Conservation (phyloP, 2,888 invertebrate genomes). For the Athalia circularis region DNA sequence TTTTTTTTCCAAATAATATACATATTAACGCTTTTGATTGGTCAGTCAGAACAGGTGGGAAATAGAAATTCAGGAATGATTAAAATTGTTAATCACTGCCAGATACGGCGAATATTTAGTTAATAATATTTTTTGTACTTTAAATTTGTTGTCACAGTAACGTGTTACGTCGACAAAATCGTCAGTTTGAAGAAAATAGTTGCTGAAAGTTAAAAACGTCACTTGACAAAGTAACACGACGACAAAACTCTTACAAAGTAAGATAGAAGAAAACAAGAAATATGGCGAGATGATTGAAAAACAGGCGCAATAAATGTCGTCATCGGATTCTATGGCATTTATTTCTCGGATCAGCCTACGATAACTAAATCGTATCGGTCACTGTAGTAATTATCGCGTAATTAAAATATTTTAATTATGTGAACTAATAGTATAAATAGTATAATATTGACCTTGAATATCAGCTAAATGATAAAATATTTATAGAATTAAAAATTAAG, state of each 20-base stretch:
- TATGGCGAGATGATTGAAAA: not conserved
- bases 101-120: too few species aligned
- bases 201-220: not conserved
- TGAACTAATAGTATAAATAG: not conserved
- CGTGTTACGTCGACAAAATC: too few species aligned
- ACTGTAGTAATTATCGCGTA: too few species aligned
- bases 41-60: too few species aligned
- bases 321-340: not conserved
- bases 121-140: too few species aligned
- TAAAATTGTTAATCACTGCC: too few species aligned
- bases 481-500: constrained; percentile 29
- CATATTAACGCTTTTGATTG: too few species aligned
- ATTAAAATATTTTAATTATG: too few species aligned
- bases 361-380: not conserved
- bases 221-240: not conserved
- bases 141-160: too few species aligned
- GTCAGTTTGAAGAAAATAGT: too few species aligned
- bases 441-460: constrained; percentile 20
- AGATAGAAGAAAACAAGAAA: not conserved
- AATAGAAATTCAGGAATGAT: too few species aligned
- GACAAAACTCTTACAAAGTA: not conserved
- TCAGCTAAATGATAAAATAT: not conserved
- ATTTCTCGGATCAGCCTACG: not conserved
- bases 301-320: not conserved
- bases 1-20: too few species aligned